phyloP scores from a whole-genome alignment of 2,797 vertebrate genomes.

The Siniperca undulata region DNA sequence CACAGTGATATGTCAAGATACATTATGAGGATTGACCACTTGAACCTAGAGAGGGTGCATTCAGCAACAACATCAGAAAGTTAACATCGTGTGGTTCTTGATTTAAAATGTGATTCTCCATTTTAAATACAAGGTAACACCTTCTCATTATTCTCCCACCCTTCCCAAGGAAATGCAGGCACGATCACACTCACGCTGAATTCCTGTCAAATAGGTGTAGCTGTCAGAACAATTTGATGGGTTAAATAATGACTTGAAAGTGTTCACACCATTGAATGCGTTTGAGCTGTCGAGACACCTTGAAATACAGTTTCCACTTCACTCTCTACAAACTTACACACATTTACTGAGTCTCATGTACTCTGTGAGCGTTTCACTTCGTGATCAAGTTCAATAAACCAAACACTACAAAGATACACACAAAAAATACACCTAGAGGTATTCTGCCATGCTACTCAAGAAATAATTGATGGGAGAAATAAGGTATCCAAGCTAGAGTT shows the following conservation, averaged over 20 bases:
- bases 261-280: not conserved
- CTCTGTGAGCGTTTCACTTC: not conserved
- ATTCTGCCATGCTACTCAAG: not conserved
- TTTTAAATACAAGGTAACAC: constrained; percentile 21
- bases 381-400: not conserved
- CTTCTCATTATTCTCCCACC: not conserved
- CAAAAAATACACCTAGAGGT: too few species aligned
- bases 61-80: not conserved
- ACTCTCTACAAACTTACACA: not conserved
- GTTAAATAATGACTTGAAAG: constrained; percentile 7
- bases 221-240: not conserved
- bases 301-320: not conserved
- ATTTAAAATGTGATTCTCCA: not conserved
- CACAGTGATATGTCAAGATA: not conserved
- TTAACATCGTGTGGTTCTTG: not conserved
- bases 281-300: not conserved
- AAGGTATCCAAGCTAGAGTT: not conserved
- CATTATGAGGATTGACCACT: not conserved
- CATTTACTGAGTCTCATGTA: not conserved
- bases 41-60: not conserved
- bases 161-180: not conserved
- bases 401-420: not conserved
- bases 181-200: constrained; percentile 19
- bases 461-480: too few species aligned
- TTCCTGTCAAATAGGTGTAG: not conserved